Conservation (phyloP, 92 coral and sea anemone genomes). For the Bergia sp. region DNA sequence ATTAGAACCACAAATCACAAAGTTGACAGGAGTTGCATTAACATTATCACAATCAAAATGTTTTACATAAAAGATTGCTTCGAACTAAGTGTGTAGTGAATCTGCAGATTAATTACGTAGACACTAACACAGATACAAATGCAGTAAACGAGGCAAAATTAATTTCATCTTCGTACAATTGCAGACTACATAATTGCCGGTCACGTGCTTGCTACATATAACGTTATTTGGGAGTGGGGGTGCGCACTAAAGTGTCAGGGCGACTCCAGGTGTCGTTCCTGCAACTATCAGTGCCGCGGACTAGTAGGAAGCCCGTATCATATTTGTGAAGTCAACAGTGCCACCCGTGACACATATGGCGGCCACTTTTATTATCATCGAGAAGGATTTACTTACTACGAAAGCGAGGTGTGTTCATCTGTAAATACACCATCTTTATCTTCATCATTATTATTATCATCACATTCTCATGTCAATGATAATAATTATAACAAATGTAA, state of each 20-base stretch:
- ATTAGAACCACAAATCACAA: background rate
- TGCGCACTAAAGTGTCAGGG: background rate
- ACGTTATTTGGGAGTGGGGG: background rate
- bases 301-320: background rate
- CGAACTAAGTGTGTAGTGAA: too few species aligned
- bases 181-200: background rate
- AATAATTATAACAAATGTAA: too few species aligned
- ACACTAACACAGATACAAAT: background rate
- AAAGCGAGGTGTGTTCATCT: background rate
- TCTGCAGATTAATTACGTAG: background rate
- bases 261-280: background rate
- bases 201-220: background rate
- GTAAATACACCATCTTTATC: too few species aligned
- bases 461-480: too few species aligned
- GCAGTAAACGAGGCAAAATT: background rate
- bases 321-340: background rate
- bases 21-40: background rate
- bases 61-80: too few species aligned
- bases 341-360: background rate
- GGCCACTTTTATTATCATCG: background rate
- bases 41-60: background rate
- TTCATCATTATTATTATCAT: too few species aligned
- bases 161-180: background rate
- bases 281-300: background rate
- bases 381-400: background rate